These are phyloP conservation scores for Stomorhina lunata DNA, from an alignment of 2,888 invertebrate genomes.

Conservation along the genomic window DNA sequence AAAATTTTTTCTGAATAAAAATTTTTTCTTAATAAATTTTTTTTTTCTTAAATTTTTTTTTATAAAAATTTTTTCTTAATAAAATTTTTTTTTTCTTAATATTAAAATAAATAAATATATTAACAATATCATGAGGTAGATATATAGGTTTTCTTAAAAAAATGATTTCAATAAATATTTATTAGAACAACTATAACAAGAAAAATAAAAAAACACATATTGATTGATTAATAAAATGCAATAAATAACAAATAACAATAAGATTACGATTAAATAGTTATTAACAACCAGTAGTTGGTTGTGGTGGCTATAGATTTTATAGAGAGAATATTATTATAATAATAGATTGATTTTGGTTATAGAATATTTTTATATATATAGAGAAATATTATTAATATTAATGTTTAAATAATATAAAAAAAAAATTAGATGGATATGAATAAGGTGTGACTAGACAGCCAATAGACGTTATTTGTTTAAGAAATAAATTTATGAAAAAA, in stretches of 20 bases:
- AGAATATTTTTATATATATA: slow-evolving; percentile 9
- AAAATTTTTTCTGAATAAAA: too few relatives aligned
- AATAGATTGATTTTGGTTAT: slow-evolving; percentile 33
- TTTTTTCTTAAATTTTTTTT: too few relatives aligned
- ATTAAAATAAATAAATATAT: background rate
- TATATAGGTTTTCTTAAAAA: slow-evolving; percentile 27
- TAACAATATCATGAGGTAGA: slow-evolving; percentile 39
- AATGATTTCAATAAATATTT: slow-evolving; percentile 57
- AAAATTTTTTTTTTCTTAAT: background rate
- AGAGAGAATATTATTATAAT: slow-evolving; percentile 4
- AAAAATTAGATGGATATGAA: slow-evolving; percentile 38
- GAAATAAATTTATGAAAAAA: slow-evolving; percentile 34
- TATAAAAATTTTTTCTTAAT: too few relatives aligned
- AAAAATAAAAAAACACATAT: slow-evolving; percentile 55
- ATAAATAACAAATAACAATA: slow-evolving; percentile 64
- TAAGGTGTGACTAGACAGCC: slow-evolving; percentile 69
- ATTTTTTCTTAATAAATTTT: too few relatives aligned
- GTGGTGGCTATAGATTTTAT: slow-evolving; percentile 22
- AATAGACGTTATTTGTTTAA: slow-evolving; percentile 69
- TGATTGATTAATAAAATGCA: slow-evolving; percentile 60
- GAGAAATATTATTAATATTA: slow-evolving; percentile 40
- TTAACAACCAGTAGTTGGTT: slow-evolving; percentile 38
- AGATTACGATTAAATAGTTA: slow-evolving; percentile 41
- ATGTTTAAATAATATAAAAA: slow-evolving; percentile 13
- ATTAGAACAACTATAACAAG: slow-evolving; percentile 66